Evolutionary conservation across 2,797 vertebrate genomes (phyloP), one percentile per base, ranked within the genome.

Genomic region (Diplodus sargus): DNA sequence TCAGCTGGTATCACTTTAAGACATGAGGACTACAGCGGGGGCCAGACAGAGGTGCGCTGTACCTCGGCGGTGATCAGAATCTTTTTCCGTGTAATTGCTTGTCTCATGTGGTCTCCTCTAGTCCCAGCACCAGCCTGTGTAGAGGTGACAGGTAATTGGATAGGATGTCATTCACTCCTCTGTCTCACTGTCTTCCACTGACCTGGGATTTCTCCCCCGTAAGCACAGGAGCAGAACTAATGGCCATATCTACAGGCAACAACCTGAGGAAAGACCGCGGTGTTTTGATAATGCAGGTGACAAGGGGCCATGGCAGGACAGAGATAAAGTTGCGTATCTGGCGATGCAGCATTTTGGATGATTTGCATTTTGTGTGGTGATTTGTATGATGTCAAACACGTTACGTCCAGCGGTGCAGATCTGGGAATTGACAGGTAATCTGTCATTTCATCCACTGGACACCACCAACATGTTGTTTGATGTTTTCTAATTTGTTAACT

Each of bases 81-180:
- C 88, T 88, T 90, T 87, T 86, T 81, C 85, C 23, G 49, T 89
- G 78, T 93, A 93, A 93, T 90, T 90, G 86, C 87, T 88, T 87
- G 90, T 90, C 90, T 93, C 84, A 72, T 86, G 89, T 88, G 90
- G 90, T 89, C 88, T 84, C 84, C 89, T 93, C 51, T 81, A 88
- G 86, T 88, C 88, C 68, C 87, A 51, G 85, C 83, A 84, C 59
- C 77, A 77, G 82, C 74, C 82, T 79, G 65, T 85, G 82, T 74
- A 48, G 82, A 92, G 88, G 87, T 91, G 90, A 93, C 87, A 86
- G 78, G 87, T 95, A 96, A 95, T 95, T 95, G 93, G 89, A 87
- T 85, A 70, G 91, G 85, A 91, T 92, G 90, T 87, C 90, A 91
- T 85, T 93, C 88, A 93, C 85, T 90, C 81, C 78, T 82, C 76